Conservation (phyloP, 1,140 invertebrate genomes). For the Belonocnema kinseyi region DNA sequence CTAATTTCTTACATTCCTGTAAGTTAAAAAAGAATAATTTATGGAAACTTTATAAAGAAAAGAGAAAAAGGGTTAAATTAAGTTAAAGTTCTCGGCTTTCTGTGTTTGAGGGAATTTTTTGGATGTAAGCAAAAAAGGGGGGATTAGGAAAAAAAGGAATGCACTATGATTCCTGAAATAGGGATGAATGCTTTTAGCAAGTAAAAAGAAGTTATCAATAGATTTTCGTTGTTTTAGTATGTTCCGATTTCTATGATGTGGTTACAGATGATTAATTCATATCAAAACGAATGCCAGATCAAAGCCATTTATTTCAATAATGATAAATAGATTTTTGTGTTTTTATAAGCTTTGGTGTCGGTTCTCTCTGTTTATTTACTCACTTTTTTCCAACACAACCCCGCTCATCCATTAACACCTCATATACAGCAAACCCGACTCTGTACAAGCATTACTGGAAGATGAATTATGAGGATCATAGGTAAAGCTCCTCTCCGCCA, state of each 20-base stretch:
- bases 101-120: too few relatives aligned
- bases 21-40: too few relatives aligned
- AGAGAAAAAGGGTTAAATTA: too few relatives aligned
- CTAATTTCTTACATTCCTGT: too few relatives aligned
- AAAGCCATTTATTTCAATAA: slow-evolving; percentile 28
- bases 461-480: slow-evolving; percentile 3
- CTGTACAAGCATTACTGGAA: not conserved
- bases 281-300: too few relatives aligned
- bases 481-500: not conserved
- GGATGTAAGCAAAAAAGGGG: too few relatives aligned
- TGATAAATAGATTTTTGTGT: slow-evolving; percentile 10
- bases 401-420: not conserved
- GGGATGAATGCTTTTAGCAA: slow-evolving; percentile 11
- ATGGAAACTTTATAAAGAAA: too few relatives aligned
- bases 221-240: slow-evolving; percentile 1
- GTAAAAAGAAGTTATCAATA: slow-evolving; percentile 2
- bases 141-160: too few relatives aligned
- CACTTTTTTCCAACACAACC: not conserved
- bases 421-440: not conserved
- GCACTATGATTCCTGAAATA: not conserved
- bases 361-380: not conserved
- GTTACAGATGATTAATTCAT: too few relatives aligned
- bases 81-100: too few relatives aligned
- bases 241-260: not conserved
- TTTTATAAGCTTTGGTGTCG: not conserved